Conservation (phyloP, 2,888 invertebrate species). For the Drosophila setosimentum region DNA sequence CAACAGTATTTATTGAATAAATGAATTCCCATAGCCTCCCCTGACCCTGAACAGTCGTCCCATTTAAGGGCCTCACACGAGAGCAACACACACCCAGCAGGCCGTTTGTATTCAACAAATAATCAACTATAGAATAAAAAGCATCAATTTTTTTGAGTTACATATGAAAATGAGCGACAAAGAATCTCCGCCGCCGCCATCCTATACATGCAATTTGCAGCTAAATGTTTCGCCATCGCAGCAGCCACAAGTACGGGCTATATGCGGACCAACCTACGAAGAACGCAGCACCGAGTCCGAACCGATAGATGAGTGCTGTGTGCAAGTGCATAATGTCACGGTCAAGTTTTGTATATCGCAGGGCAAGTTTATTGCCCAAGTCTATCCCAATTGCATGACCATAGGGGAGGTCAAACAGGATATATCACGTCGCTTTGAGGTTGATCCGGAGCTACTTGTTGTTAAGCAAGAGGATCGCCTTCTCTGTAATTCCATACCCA, state of each 20-base stretch:
- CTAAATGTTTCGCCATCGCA: conserved; percentile 49
- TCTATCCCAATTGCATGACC: conserved; percentile 85
- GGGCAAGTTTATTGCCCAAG: conserved; percentile 82
- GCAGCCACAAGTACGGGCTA: conserved; percentile 37
- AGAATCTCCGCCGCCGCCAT: conserved; percentile 27
- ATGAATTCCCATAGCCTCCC: conserved; percentile 38
- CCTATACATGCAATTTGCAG: conserved; percentile 58
- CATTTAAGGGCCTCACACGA: conserved; percentile 9
- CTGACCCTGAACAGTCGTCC: conserved; percentile 17
- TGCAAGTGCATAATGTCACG: conserved; percentile 81
- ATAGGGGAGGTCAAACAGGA: conserved; percentile 88
- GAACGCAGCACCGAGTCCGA: conserved; percentile 54
- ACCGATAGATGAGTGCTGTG: conserved; percentile 29
- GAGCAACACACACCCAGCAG: conserved; percentile 46
- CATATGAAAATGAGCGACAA: conserved; percentile 52
- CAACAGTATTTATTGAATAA: conserved; percentile 72
- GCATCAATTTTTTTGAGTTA: conserved; percentile 10
- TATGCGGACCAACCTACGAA: conserved; percentile 38
- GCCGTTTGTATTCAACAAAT: conserved; percentile 27
- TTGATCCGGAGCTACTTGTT: conserved; percentile 86
- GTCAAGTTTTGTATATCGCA: conserved; percentile 84
- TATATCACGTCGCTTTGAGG: conserved; percentile 87
- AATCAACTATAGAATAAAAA: not conserved
- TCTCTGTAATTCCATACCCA: conserved; percentile 72
- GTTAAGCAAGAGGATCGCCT: conserved; percentile 86